These are phyloP conservation scores for Strix aluco DNA, from an alignment of 2,113 vertebrate genomes.

Conservation along the genomic window DNA sequence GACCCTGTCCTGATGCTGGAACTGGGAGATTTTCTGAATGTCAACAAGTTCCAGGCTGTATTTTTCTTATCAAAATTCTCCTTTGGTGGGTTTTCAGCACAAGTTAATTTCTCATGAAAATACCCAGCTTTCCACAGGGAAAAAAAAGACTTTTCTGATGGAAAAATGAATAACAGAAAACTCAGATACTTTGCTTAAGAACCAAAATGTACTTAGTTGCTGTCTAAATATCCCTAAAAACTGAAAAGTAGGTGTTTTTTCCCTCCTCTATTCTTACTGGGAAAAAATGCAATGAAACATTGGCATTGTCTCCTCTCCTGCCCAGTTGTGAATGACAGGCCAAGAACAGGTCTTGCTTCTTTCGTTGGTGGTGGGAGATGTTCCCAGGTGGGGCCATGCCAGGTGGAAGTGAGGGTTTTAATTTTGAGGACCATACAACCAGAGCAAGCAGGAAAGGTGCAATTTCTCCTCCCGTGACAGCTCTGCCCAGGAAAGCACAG, in stretches of 20 bases:
- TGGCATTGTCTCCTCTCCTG: background rate
- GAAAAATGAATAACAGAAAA: background rate
- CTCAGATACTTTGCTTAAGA: background rate
- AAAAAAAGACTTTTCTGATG: background rate
- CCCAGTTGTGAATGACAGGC: background rate
- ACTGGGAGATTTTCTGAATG: background rate
- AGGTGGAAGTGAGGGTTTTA: background rate
- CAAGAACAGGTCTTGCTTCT: background rate
- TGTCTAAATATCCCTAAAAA: background rate
- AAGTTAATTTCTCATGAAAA: background rate
- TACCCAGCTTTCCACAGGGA: background rate
- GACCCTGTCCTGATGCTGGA: background rate
- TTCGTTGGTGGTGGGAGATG: accelerated
- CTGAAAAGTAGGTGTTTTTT: background rate
- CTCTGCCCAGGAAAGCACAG: background rate
- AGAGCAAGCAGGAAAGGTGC: background rate
- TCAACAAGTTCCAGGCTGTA: background rate
- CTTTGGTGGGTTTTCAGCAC: background rate
- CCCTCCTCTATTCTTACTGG: background rate
- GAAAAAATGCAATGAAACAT: background rate
- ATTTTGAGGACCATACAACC: background rate
- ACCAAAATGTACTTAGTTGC: background rate
- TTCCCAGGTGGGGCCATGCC: background rate
- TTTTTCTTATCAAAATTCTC: background rate
- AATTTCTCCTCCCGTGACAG: background rate